Percentiles rank a stretch among this genome's conserved stretches.
phyloP scores from a whole-genome alignment of 2,797 vertebrate genomes.

The Peromyscus attwateri region DNA sequence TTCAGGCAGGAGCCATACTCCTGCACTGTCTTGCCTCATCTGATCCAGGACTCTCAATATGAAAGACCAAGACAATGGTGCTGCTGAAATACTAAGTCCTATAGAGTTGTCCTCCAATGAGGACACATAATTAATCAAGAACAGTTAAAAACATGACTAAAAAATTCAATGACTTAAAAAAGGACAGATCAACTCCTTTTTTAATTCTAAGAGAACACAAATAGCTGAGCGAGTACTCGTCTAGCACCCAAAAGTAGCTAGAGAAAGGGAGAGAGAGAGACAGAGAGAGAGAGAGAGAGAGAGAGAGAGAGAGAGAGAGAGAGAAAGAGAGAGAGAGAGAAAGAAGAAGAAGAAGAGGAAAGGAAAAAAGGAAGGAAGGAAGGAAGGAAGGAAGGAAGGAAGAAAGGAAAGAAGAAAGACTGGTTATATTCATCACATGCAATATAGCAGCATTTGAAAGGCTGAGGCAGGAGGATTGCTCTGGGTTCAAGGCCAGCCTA shows the following conservation, averaged over 20 bases:
- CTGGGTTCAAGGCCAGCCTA: neutral
- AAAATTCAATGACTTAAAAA: neutral
- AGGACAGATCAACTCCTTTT: neutral
- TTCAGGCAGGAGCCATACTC: neutral
- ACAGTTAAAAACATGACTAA: neutral
- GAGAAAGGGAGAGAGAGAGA: neutral
- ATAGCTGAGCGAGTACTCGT: neutral
- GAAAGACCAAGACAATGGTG: neutral
- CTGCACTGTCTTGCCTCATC: neutral
- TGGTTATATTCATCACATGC: neutral
- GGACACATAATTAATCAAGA: neutral
- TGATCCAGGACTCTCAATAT: neutral
- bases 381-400: fast-evolving
- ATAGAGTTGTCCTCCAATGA: neutral
- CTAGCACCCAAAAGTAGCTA: neutral
- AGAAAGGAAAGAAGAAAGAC: neutral
- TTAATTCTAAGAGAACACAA: neutral
- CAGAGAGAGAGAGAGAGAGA: neutral
- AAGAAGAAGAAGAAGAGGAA: too few relatives aligned
- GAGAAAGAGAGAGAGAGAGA: too few relatives aligned
- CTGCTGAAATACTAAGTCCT: neutral
- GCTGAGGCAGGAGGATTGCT: neutral
- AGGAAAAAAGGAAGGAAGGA: fast-evolving
- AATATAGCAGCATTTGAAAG: neutral
- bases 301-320: too few relatives aligned